A percentile compares a stretch with the other conserved stretches of the same genome.
Conservation (phyloP, 2,113 vertebrate species). For the Anguilla japonica region DNA sequence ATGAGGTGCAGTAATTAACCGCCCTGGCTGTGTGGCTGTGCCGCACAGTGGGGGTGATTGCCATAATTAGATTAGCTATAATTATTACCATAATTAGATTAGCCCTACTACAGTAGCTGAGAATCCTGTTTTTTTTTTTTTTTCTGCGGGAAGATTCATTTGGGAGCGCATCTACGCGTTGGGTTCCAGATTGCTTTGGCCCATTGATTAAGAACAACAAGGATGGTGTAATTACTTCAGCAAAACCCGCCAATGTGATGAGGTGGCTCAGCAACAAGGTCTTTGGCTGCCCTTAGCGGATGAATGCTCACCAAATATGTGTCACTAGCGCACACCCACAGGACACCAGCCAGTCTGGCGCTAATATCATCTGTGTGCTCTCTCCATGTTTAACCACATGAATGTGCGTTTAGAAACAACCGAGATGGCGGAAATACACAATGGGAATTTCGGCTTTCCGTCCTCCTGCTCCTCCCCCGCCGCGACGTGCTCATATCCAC, state of each 20-base stretch:
- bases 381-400: neutral
- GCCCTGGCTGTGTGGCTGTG: neutral
- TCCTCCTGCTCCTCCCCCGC: neutral
- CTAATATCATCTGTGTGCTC: neutral
- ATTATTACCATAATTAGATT: constrained; percentile 12
- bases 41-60: constrained; percentile 8
- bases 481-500: neutral
- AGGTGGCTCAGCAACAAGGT: neutral
- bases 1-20: constrained; percentile 36
- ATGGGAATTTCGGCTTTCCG: neutral
- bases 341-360: neutral
- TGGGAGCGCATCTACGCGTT: neutral
- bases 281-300: neutral
- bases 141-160: neutral
- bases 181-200: neutral
- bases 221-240: neutral
- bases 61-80: constrained; percentile 18
- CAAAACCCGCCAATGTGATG: neutral
- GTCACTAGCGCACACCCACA: neutral
- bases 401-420: neutral
- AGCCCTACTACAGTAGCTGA: neutral
- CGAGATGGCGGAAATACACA: neutral
- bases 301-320: neutral
- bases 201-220: constrained; percentile 8
- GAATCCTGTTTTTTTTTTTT: neutral